Percentiles rank a stretch among this genome's conserved stretches.
These are phyloP conservation scores for Anodontia alba DNA, from an alignment of 2,888 invertebrate species.

Conservation along the genomic window DNA sequence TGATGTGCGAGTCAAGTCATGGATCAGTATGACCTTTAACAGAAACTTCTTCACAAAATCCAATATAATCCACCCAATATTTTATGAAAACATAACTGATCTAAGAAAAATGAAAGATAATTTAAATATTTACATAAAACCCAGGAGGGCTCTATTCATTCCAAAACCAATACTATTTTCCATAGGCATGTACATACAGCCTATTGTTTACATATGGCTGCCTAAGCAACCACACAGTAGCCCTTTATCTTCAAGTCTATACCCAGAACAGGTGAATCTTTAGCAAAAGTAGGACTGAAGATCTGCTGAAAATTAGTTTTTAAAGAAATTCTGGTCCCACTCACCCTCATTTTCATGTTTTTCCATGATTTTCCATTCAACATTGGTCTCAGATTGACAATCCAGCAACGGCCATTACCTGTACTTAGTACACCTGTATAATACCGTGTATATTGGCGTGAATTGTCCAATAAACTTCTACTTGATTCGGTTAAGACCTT, in stretches of 20 bases:
- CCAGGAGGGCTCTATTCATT: background rate
- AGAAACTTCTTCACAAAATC: background rate
- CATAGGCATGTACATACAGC: background rate
- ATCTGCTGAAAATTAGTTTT: background rate
- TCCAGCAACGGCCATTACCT: background rate
- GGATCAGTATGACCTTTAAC: no score
- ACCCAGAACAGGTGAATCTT: background rate
- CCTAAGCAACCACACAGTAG: constrained; percentile 52
- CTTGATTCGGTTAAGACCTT: background rate
- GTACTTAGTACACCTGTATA: background rate
- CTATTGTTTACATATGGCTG: constrained; percentile 46
- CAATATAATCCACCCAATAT: background rate
- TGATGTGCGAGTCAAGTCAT: no score
- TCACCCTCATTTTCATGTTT: constrained; percentile 15
- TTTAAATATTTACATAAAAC: background rate
- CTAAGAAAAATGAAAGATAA: background rate
- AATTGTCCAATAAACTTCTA: constrained; percentile 5
- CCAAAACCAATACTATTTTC: background rate
- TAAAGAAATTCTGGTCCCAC: background rate
- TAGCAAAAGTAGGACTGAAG: background rate
- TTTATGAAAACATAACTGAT: background rate
- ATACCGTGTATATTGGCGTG: constrained; percentile 4
- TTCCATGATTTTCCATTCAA: constrained; percentile 16
- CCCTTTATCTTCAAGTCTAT: background rate
- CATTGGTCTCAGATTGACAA: background rate